These are phyloP conservation scores for Octonoba sinensis DNA, from an alignment of 2,888 invertebrate genomes.

Conservation along the genomic window DNA sequence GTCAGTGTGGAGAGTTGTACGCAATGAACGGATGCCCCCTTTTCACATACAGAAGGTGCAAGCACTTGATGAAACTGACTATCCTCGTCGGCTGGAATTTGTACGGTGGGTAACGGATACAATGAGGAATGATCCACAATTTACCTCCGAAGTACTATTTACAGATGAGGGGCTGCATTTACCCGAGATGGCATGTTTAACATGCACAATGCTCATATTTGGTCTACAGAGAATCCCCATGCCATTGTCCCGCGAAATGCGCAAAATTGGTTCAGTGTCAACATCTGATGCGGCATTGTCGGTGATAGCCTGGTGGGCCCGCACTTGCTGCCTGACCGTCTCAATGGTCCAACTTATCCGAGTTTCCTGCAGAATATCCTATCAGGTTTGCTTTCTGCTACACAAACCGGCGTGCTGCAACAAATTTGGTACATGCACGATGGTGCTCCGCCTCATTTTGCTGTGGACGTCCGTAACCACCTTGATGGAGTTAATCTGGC, in stretches of 20 bases:
- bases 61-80: slow-evolving; percentile 12
- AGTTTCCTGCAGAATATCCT: slow-evolving; percentile 11
- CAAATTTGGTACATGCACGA: slow-evolving; percentile 14
- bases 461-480: slow-evolving; percentile 10
- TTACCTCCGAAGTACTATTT: slow-evolving; percentile 7
- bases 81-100: slow-evolving; percentile 18
- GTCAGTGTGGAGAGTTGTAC: not conserved
- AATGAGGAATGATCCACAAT: slow-evolving; percentile 8
- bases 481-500: slow-evolving; percentile 13
- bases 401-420: slow-evolving; percentile 12
- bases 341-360: slow-evolving; percentile 8
- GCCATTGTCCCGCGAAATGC: slow-evolving; percentile 9
- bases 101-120: slow-evolving; percentile 15
- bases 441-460: slow-evolving; percentile 14
- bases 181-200: slow-evolving; percentile 5
- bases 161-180: slow-evolving; percentile 5
- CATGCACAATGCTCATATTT: too few species aligned
- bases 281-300: slow-evolving; percentile 2
- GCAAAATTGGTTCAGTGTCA: slow-evolving; percentile 1
- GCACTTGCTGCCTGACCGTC: slow-evolving; percentile 14
- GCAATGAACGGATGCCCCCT: slow-evolving; percentile 1
- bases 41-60: not conserved
- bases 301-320: not conserved
- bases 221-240: slow-evolving; percentile 14
- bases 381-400: slow-evolving; percentile 9